These are phyloP conservation scores for Lagorchestes hirsutus DNA, from an alignment of 2,797 vertebrate genomes.

Conservation along the genomic window DNA sequence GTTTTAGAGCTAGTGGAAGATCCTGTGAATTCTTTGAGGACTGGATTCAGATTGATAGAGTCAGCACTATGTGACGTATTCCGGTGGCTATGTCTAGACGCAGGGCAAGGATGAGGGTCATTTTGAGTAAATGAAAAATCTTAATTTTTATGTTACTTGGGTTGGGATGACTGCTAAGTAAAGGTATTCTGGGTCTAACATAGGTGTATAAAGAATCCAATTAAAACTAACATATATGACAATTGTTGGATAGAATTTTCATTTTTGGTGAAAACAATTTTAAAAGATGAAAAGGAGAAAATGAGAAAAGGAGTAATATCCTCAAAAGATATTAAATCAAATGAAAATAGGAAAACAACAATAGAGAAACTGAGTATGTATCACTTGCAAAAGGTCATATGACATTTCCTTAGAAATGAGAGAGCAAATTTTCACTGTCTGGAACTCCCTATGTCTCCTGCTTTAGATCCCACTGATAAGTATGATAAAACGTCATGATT, in stretches of 20 bases:
- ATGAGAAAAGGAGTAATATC: neutral
- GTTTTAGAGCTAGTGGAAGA: neutral
- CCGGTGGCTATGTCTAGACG: neutral
- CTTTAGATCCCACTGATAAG: neutral
- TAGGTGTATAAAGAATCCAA: neutral
- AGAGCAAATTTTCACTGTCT: conserved; percentile 11
- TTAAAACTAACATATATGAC: neutral
- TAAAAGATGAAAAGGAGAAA: neutral
- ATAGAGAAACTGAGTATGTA: conserved; percentile 48
- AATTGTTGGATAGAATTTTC: neutral
- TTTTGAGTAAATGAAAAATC: neutral
- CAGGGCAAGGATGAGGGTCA: neutral
- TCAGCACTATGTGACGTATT: neutral
- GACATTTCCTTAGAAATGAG: neutral
- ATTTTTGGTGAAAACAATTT: neutral
- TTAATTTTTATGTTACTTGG: neutral
- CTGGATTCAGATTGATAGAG: neutral
- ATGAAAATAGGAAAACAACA: conserved; percentile 51
- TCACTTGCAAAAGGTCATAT: neutral
- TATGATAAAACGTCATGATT: conserved; percentile 1
- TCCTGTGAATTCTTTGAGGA: neutral
- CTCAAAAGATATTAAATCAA: conserved; percentile 57
- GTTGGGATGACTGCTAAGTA: neutral
- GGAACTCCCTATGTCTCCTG: conserved; percentile 26
- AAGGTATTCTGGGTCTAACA: neutral